A percentile compares a stretch with the other conserved stretches of the same genome.
Evolutionary conservation across 2,888 invertebrate genomes (phyloP).

Genomic region (Gari tellinella): DNA sequence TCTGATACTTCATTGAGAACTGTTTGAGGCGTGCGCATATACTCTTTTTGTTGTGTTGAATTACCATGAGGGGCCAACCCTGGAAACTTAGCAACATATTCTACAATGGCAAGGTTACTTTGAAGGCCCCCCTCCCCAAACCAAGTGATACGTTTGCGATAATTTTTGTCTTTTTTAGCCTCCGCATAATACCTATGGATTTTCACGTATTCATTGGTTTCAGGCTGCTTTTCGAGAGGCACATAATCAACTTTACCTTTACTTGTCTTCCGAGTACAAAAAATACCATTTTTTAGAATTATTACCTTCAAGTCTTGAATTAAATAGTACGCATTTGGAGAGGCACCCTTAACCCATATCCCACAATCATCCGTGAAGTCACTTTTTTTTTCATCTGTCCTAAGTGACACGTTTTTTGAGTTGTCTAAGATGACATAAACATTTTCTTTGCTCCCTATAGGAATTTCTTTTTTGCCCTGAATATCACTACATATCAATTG

Average conservation of each 20-base stretch:
- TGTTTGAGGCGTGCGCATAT: no score
- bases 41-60: no score
- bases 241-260: background rate
- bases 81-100: conserved; percentile 25
- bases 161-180: no score
- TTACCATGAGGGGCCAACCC: conserved; percentile 11
- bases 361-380: conserved; percentile 21
- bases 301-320: no score
- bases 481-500: background rate
- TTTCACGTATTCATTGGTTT: no score
- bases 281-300: background rate
- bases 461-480: conserved; percentile 7
- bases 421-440: conserved; percentile 40
- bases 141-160: conserved; percentile 49
- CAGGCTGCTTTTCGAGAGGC: no score
- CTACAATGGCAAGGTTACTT: conserved; percentile 14
- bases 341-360: no score
- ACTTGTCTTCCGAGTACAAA: background rate
- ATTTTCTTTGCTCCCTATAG: conserved; percentile 35
- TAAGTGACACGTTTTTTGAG: conserved; percentile 2
- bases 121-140: conserved; percentile 18
- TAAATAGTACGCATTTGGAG: no score
- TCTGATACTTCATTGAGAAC: conserved; percentile 1
- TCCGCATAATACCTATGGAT: no score
- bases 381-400: background rate